These are phyloP conservation scores for Littorina saxatilis DNA, from an alignment of 1,140 invertebrate genomes.

Conservation along the genomic window DNA sequence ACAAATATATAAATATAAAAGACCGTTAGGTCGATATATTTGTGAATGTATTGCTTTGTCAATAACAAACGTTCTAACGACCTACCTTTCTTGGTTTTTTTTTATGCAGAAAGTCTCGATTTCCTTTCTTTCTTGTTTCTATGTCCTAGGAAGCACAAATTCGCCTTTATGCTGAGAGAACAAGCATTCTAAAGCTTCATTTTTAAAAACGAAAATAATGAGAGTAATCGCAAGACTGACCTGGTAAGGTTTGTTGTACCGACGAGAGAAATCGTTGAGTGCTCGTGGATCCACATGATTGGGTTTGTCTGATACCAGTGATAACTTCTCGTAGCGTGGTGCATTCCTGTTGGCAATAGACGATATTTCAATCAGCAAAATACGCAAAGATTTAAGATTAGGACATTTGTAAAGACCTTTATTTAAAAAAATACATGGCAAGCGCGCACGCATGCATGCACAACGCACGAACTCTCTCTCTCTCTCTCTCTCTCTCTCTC, in stretches of 20 bases:
- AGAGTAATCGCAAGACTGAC: neutral
- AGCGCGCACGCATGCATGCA: neutral
- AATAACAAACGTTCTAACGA: too few relatives aligned
- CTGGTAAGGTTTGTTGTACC: constrained; percentile 44
- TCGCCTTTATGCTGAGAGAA: too few relatives aligned
- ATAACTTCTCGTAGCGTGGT: constrained; percentile 32
- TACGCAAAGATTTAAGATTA: neutral
- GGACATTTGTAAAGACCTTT: neutral
- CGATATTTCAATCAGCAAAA: neutral
- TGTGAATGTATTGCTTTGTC: too few relatives aligned
- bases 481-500: too few relatives aligned
- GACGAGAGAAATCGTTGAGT: constrained; percentile 40
- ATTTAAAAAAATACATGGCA: neutral
- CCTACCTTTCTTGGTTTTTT: too few relatives aligned
- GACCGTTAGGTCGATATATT: too few relatives aligned
- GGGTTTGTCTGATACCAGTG: constrained; percentile 43
- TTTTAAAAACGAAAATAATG: too few relatives aligned
- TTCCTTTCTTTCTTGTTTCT: too few relatives aligned
- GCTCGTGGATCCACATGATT: constrained; percentile 47
- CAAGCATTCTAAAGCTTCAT: too few relatives aligned
- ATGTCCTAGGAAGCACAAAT: too few relatives aligned
- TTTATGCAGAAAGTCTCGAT: too few relatives aligned
- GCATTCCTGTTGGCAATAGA: neutral
- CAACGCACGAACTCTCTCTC: neutral
- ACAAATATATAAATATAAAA: too few relatives aligned